A percentile compares a stretch with the other conserved stretches of the same genome.
Conservation (phyloP, 2,888 invertebrate species). For the Andrena dorsata region DNA sequence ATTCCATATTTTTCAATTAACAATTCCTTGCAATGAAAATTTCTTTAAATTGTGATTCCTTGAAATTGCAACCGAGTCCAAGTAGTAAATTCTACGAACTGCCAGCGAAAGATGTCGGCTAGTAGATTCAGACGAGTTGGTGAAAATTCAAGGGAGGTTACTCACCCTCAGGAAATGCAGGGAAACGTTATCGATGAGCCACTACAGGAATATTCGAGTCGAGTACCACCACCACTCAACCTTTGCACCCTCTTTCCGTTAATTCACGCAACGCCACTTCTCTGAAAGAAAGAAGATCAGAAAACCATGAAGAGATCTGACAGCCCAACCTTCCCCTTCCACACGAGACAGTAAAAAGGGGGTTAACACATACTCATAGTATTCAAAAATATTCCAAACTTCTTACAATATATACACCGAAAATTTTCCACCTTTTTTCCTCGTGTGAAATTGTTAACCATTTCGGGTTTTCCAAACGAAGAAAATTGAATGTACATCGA, state of each 20-base stretch:
- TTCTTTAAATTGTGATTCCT: background rate
- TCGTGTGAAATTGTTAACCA: no score
- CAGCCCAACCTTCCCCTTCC: conserved; percentile 14
- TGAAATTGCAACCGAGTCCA: background rate
- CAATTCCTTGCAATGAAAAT: background rate
- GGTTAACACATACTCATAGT: no score
- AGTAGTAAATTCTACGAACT: background rate
- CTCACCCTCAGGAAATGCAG: conserved; percentile 35
- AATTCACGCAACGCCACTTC: conserved; percentile 51
- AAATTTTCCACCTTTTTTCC: no score
- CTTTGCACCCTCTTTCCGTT: conserved; percentile 37
- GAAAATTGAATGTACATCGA: background rate
- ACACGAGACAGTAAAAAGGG: background rate
- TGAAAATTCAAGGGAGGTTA: conserved; percentile 9
- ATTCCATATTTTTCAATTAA: background rate
- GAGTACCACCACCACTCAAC: conserved; percentile 43
- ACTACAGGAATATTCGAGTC: conserved; percentile 41
- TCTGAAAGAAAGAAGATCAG: conserved; percentile 39
- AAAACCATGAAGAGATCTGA: conserved; percentile 22
- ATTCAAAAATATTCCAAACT: no score
- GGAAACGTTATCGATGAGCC: conserved; percentile 42
- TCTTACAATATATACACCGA: no score
- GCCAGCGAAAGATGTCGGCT: background rate
- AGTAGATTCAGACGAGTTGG: background rate
- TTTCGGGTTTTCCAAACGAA: background rate